Base-by-base conservation (phyloP, 2,888 invertebrate genomes). In the Phrixothrix hirtus region DNA sequence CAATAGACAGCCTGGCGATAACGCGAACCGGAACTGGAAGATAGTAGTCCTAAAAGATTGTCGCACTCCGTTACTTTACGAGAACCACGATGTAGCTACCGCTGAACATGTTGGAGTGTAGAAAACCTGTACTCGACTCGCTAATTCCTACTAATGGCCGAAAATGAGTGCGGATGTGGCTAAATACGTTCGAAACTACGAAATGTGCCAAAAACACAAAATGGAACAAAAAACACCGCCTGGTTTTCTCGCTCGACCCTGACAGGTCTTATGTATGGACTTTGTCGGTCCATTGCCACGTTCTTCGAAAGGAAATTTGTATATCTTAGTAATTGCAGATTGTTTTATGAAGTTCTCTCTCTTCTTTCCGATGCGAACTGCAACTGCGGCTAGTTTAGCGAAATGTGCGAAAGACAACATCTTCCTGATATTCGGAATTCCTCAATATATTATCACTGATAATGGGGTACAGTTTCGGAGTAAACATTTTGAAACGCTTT, bases 211-310 rank as follows among this genome's bases (percentile, higher is more conserved):
- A 2, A 9, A 9, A 2, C 27, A 27, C 2, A 27, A 27, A 7
- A 2, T 9, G 2, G 9, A 27, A 27, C n/a, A 9, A 27, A 7
- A 2, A 27, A 9, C 27, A 11, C 10, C 27, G 2, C 9, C 9
- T 5, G 27, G 27, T 2, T 11, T 9, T 27, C 27, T 10, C 10
- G 2, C 2, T n/a, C n/a, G 10, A 27, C 31, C 31, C 2, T 63
- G 62, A 60, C 52, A 58, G 30, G 31, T 56, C 10, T 39, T 64
- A 7, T 32, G 48, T 9, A 47, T 35, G 1, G 62, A 64, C 43
- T 10, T 59, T 3, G 30, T 63, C n/a, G 62, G 62, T 0, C 65
- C 60, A 5, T 43, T 61, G 7, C 63, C 60, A 4, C 25, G 49
- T 11, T 44, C 53, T 11, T 37, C 26, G 2, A 35, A 21, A 11